Base-by-base conservation (phyloP, 2,888 invertebrate genomes). In the Chydorus sphaericus region DNA sequence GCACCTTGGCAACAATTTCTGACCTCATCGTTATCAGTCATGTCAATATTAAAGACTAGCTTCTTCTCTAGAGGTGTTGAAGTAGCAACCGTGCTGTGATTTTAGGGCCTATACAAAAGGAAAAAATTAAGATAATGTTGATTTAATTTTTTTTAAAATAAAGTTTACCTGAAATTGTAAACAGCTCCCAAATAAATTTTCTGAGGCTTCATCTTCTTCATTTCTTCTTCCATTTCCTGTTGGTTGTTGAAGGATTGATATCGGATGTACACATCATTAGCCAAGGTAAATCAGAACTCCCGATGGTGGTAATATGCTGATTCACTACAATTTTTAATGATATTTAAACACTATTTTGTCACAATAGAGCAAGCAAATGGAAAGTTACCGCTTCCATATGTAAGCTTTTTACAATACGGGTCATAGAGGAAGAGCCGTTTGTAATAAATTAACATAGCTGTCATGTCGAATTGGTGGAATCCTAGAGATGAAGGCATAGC, bases 11-110 rank as follows among this genome's bases (percentile, higher is more conserved):
- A 97, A 67, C 97, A 98, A 29, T 80, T 85, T 67, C 97, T 75
- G 0, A 97, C 83, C 67, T 93, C 91, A 75, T 98, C 97, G 70
- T 99, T 99, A 72, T 99, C 98, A 33, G 97, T 96, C 77, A 98
- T 85, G 77, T 99, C 98, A 65, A 99, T 97, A 78, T 99, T 98
- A 73, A 99, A 92, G 0, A 98, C 92, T 14, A 99, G 74, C 74
- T 99, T 98, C 67, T 90, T 85, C 64, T 87, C 80, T 18, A 80
- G 68, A 65, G 85, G 70, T 70, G 75, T 68, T 63, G 80, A 77
- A 26, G 69, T 68, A 23, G 68, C 57, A 36, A 66, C 63, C 18
- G 66, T 68, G 51, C 67, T 64, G 55, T 72, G 68, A 26, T 71
- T 70, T 62, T 77, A 78, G 7, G 83, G 82, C 67, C 80, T 76